Evolutionary conservation across 2,113 vertebrate genomes (phyloP), one percentile per base, ranked within the genome.

Genomic region (Ornithorhynchus anatinus): DNA sequence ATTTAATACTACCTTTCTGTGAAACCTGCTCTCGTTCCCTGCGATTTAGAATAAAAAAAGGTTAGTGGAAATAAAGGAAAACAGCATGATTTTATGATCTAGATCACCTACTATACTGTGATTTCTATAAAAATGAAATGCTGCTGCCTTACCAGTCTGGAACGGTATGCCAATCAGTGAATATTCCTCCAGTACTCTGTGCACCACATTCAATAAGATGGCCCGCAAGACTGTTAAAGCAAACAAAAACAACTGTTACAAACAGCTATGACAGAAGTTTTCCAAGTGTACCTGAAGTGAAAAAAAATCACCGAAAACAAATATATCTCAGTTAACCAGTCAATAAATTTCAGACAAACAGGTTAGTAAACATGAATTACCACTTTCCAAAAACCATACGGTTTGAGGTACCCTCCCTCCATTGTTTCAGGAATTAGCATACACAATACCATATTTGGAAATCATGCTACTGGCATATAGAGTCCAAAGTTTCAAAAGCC

Each of bases 131-230:
- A 64, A 32, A 8, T 20, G 15, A 23, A 32, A n/a, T n/a, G 63
- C 0, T 1, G 23, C 60, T 71, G 80, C 91, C 81, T n/a, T 87
- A 97, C 95, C 94, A 96, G 87, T 95, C 89, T 8, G 94, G 92
- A 23, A 97, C 93, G 5, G 57, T 75, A 75, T 95, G 92, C 94
- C 94, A 96, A n/a, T 96, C 93, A 3, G 94, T 96, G 89, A 96
- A 95, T 92, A 96, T 94, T 17, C 96, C 95, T 27, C 94, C 95
- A 4, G 94, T 97, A 53, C 91, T 93, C 19, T 97, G 95, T 77
- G 95, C 91, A 4, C 95, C 95, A 27, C 95, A 96, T 82, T 97
- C 96, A 60, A 95, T 94, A 47, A 96, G 91, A 81, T 97, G 95
- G 72, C 93, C 95, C 77, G 94, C 94, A 40, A 96, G 94, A 68